Base-by-base conservation (phyloP, 35 echinoderm and acorn worm species). In the Holothuria glaberrima region DNA sequence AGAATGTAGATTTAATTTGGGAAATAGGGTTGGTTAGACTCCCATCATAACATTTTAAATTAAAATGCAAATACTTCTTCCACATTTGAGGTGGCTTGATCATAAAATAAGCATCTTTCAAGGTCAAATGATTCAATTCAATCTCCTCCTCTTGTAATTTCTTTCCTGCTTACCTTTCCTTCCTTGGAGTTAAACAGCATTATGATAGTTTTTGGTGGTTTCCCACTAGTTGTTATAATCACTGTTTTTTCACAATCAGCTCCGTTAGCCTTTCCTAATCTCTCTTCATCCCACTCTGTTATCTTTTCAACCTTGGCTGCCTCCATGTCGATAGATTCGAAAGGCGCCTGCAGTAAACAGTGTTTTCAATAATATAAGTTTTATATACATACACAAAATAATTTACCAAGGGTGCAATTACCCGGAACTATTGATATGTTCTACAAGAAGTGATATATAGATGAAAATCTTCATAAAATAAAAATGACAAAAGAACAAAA, bases 321-420 rank as follows among this genome's bases (percentile, higher is more conserved):
- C n/a, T 90, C 62, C 57, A 90, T 62, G 31, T 90, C 88, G 9
- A 90, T 22, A n/a, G 88, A 71, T 66, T 90, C 88, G 26, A 90
- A 78, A 6, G 88, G 70, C 44, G 71, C 72, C 88, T 90, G 59
- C 0, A 25, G 50, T 54, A 2, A 54, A 54, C 5, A 14, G 12
- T 14, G 12, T 41, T 41, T 41, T 41, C 2, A 41, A 41, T 41
- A 7, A 41, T 41, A 41, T 41, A 41, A 41, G 36, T 4, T 41
- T 4, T 7, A 41, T 4, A 41, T 7, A 4, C 36, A 41, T 7
- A 41, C 36, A 41, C 36, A 41, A n/a, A n/a, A n/a, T n/a, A n/a
- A n/a, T n/a, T n/a, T n/a, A n/a, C n/a, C n/a, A n/a, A n/a, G n/a
- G n/a, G n/a, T n/a, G n/a, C n/a, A n/a, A n/a, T n/a, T n/a, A n/a